Evolutionary conservation across 1,140 invertebrate species (phyloP), one percentile per base, ranked within the genome.

Genomic region (Drosophila hydei): DNA sequence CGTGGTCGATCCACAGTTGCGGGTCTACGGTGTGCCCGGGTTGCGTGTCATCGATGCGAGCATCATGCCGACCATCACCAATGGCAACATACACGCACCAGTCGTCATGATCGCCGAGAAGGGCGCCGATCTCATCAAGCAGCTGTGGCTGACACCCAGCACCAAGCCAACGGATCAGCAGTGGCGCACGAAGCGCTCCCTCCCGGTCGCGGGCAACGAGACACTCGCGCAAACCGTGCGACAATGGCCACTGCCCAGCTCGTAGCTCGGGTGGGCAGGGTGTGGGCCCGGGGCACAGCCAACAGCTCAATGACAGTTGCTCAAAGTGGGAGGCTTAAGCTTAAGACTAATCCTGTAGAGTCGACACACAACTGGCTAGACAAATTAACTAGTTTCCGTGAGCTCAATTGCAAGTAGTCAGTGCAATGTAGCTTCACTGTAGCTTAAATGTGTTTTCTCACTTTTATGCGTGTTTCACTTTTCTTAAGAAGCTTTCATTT

Each of bases 41-140:
- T 88, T 97, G 12, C 92, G 97, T 56, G 96, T 92, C 0, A 88
- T 91, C 23, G 92, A 92, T 69, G 89, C 91, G 40, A 92, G 91
- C 69, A 80, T 92, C 40, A 92, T 92, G 85, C 91, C 91, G 3
- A 93, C 94, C 0, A 95, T 97, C 1, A 95, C 96, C 0, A 96
- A 94, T 83, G 97, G 96, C 0, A 97, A 97, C 77, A 97, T 97
- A 14, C 97, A 97, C 72, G 96, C 96, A 0, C 96, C 96, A 0
- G 94, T 95, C 0, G 96, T 98, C 8, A 98, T 98, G 97, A 97
- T 99, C n/a, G 97, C 93, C 0, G 97, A 99, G 85, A 98, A 97
- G 89, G 97, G 95, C 0, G 94, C 97, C 0, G 97, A 98, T 92
- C 87, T 98, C 87, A 95, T 98, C 6, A 97, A 97, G 84, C 92